A percentile compares a stretch with the other conserved stretches of the same genome.
These are phyloP conservation scores for Marmota flaviventris DNA, from an alignment of 2,113 vertebrate species.

Conservation along the genomic window DNA sequence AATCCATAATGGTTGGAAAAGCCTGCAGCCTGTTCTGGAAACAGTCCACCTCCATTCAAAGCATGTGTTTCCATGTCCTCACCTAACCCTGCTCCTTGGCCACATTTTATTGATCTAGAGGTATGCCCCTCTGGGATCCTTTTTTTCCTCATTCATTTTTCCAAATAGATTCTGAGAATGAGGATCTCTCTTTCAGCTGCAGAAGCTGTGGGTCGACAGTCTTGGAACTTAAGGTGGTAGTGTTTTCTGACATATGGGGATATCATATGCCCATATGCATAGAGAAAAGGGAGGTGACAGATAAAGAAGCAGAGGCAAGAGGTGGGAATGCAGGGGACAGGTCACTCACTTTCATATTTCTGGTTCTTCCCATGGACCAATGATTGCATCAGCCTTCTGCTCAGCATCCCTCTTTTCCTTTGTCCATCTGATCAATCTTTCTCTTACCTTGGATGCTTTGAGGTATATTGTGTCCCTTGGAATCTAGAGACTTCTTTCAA, in stretches of 20 bases:
- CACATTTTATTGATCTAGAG: background rate
- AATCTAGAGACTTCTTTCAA: background rate
- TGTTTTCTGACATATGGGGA: background rate
- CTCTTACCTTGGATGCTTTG: background rate
- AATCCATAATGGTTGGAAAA: background rate
- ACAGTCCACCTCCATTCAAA: background rate
- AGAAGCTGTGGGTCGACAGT: background rate
- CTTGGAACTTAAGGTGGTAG: background rate
- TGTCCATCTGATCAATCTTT: background rate
- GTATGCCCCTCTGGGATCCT: background rate
- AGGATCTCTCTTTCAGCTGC: background rate
- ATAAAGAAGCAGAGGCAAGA: background rate
- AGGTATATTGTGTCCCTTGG: background rate
- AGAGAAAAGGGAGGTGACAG: background rate
- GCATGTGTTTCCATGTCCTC: background rate
- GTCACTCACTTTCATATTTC: background rate
- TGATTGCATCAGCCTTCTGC: background rate
- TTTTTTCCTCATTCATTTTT: background rate
- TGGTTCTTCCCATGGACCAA: background rate
- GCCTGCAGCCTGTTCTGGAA: background rate
- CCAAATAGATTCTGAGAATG: slow-evolving; percentile 21
- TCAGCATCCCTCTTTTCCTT: background rate
- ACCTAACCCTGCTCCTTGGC: background rate
- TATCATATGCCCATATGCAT: too few relatives aligned
- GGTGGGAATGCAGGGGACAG: too few relatives aligned